These are phyloP conservation scores for Scatophagus argus DNA, from an alignment of 2,113 vertebrate genomes.

Conservation along the genomic window DNA sequence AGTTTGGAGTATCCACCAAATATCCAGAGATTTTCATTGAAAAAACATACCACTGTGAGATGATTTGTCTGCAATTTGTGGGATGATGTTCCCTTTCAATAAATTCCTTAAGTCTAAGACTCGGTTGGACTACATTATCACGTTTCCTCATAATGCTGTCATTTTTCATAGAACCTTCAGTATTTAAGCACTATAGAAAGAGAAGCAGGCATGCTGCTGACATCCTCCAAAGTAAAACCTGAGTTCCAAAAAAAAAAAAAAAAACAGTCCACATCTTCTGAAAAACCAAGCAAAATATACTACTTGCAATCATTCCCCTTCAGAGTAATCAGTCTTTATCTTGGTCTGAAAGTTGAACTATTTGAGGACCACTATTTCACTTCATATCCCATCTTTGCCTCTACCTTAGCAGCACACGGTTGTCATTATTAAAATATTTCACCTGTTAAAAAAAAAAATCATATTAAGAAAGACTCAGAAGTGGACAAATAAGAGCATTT, in stretches of 20 bases:
- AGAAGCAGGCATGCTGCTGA: background rate
- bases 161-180: background rate
- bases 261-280: too few relatives aligned
- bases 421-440: background rate
- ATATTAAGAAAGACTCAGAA: background rate
- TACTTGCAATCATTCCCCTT: background rate
- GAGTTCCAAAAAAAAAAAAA: too few relatives aligned
- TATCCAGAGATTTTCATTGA: background rate
- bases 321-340: background rate
- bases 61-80: background rate
- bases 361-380: slow-evolving; percentile 2
- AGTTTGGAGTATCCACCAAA: background rate
- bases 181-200: background rate
- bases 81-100: background rate
- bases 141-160: background rate
- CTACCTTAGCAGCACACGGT: background rate
- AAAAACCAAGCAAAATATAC: background rate
- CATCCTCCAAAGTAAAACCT: background rate
- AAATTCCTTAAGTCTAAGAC: background rate
- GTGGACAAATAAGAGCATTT: background rate
- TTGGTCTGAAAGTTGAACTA: background rate
- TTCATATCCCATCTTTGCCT: background rate
- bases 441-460: background rate
- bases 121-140: background rate
- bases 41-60: background rate